A percentile compares a stretch with the other conserved stretches of the same genome.
These are phyloP conservation scores for Hycleus phaleratus DNA, from an alignment of 1,140 invertebrate genomes.

Conservation along the genomic window DNA sequence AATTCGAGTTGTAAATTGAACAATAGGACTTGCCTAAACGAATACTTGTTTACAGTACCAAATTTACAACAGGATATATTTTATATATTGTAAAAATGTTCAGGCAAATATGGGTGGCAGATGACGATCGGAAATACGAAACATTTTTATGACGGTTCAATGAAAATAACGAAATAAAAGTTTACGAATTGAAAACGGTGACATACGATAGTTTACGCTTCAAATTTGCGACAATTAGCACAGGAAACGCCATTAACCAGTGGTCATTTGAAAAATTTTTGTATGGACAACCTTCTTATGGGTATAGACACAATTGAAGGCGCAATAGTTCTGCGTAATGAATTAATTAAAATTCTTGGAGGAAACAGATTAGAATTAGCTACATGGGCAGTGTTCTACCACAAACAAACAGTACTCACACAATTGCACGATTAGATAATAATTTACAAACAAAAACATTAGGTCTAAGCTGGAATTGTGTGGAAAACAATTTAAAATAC, in stretches of 20 bases:
- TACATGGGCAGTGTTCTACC: no score
- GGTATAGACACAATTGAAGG: no score
- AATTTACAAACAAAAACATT: constrained; percentile 1
- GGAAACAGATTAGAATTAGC: no score
- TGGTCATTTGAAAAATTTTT: background rate
- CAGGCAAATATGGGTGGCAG: background rate
- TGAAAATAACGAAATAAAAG: no score
- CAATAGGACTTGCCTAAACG: constrained; percentile 31
- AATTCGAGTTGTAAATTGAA: constrained; percentile 25
- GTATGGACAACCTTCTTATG: no score
- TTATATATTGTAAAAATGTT: constrained; percentile 5
- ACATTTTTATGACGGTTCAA: no score
- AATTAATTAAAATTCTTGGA: no score
- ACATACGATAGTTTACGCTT: constrained; percentile 28
- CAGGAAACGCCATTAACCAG: constrained; percentile 25
- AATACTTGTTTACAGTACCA: constrained; percentile 33
- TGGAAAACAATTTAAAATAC: background rate
- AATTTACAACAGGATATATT: constrained; percentile 35
- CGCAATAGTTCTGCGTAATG: background rate
- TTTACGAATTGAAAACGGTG: constrained; percentile 4
- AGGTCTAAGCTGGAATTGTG: constrained; percentile 1
- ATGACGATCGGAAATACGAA: no score
- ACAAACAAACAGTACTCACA: background rate
- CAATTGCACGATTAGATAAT: background rate
- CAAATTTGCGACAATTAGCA: constrained; percentile 28